A percentile compares a stretch with the other conserved stretches of the same genome.
These are phyloP conservation scores for Drosophila sp. DNA, from an alignment of 1,140 invertebrate genomes.

Conservation along the genomic window DNA sequence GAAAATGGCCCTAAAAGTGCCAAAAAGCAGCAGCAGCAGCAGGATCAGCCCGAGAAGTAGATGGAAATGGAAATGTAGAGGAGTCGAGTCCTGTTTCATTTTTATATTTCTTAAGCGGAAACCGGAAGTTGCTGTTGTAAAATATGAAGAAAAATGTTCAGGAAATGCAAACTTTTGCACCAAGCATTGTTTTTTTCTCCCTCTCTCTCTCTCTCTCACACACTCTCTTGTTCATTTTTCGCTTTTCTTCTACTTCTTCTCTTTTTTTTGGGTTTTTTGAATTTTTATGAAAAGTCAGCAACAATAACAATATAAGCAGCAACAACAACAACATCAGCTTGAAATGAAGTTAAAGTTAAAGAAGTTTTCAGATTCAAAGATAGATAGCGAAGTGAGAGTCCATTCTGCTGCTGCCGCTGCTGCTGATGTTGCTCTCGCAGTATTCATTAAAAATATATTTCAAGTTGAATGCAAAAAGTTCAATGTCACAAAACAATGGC, in stretches of 20 bases:
- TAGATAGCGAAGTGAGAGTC: conserved; percentile 33
- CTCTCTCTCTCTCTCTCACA: no score
- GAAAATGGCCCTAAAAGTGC: conserved; percentile 23
- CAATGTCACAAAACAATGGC: conserved; percentile 63
- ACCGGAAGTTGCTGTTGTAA: conserved; percentile 72
- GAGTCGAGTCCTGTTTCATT: conserved; percentile 48
- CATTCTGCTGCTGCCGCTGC: conserved; percentile 27
- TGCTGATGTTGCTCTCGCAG: conserved; percentile 14
- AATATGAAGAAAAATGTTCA: conserved; percentile 70
- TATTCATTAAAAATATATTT: conserved; percentile 65
- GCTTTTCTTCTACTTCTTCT: background rate
- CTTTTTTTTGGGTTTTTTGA: conserved; percentile 9
- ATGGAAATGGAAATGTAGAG: background rate
- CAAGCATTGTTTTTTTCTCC: conserved; percentile 32
- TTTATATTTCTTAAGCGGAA: conserved; percentile 70
- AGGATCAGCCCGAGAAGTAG: conserved; percentile 28
- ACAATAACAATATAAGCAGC: conserved; percentile 12
- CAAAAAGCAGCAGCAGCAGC: conserved; percentile 16
- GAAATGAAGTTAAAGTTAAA: conserved; percentile 31
- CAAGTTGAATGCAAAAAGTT: conserved; percentile 50
- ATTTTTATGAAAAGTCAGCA: conserved; percentile 34
- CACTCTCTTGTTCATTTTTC: conserved; percentile 17
- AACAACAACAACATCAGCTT: conserved; percentile 30
- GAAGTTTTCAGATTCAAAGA: conserved; percentile 23
- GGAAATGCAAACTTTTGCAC: conserved; percentile 78